Base-by-base conservation (phyloP, 2,797 vertebrate genomes). In the Monodelphis domestica region DNA sequence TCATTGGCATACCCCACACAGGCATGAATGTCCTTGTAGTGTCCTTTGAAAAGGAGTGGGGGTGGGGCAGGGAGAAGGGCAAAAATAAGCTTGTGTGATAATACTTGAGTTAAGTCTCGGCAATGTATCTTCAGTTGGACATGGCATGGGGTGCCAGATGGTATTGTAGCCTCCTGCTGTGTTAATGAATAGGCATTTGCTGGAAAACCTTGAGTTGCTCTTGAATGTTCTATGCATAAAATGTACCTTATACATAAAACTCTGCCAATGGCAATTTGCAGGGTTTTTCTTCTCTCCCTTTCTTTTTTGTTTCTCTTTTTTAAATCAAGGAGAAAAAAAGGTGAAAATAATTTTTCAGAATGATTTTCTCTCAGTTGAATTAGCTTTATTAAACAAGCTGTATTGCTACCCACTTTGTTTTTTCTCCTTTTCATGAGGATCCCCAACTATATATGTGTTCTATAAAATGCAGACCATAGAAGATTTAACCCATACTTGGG, bases 41-140 rank as follows among this genome's bases (percentile, higher is more conserved):
- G 96, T 92, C 97, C 91, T 88, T 92, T 91, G 88, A 93, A 91
- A 89, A 78, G 90, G 59, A 88, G 92, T 89, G 70, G 38, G 70
- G 38, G 70, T 26, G 70, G 70, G 38, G 21, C 38, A 78, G 38
- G 70, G 10, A 56, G 78, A 93, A 52, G 88, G 51, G 59, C 95
- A 97, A 97, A 96, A 97, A 96, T 97, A 97, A 96, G 92, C 89
- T 89, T 97, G 95, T 94, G 96, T 91, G 91, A 92, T 94, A 91
- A 92, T 94, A 91, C 63, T 96, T 57, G 95, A 95, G 96, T 89
- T 90, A 89, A 88, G 92, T 88, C 87, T 89, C 29, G 96, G 93
- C 90, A 84, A 78, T 94, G 29, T 38, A 53, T 95, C 96, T 96
- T 96, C 38, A 4, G 1, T 51, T 93, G 94, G 96, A 95, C 59